phyloP scores from a whole-genome alignment of 2,797 vertebrate species.

The Avahi laniger region DNA sequence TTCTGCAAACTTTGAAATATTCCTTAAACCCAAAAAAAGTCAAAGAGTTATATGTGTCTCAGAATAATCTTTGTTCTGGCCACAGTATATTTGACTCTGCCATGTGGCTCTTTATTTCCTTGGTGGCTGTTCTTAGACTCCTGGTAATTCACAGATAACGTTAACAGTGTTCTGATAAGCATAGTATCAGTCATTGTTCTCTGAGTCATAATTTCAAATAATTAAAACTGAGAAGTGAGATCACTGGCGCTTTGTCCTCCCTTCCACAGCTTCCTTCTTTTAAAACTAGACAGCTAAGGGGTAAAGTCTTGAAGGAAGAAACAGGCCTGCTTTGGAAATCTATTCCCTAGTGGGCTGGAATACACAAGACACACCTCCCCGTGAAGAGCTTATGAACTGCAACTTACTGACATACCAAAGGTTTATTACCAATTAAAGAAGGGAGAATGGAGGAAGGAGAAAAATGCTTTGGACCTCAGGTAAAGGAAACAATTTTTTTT shows the following conservation, averaged over 20 bases:
- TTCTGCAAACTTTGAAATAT: conserved; percentile 4
- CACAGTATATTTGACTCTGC: background rate
- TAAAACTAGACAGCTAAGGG: background rate
- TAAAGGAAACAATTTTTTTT: background rate
- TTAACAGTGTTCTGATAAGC: background rate
- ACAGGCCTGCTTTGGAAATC: background rate
- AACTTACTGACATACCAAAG: background rate
- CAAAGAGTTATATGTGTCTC: background rate
- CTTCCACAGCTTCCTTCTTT: background rate
- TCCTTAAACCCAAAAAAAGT: background rate
- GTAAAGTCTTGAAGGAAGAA: background rate
- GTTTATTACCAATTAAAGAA: background rate
- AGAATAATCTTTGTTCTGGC: conserved; percentile 7
- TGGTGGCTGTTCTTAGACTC: background rate
- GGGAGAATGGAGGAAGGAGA: background rate
- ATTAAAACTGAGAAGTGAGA: background rate
- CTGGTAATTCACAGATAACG: background rate
- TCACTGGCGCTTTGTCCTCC: background rate
- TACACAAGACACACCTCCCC: background rate
- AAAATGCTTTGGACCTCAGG: background rate
- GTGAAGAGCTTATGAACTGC: background rate
- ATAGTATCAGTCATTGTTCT: background rate
- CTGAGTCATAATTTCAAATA: conserved; percentile 9
- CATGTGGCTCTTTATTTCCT: background rate
- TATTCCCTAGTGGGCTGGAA: background rate